Evolutionary conservation across 2,888 invertebrate genomes (phyloP).

Genomic region (Agrochola circellaris): DNA sequence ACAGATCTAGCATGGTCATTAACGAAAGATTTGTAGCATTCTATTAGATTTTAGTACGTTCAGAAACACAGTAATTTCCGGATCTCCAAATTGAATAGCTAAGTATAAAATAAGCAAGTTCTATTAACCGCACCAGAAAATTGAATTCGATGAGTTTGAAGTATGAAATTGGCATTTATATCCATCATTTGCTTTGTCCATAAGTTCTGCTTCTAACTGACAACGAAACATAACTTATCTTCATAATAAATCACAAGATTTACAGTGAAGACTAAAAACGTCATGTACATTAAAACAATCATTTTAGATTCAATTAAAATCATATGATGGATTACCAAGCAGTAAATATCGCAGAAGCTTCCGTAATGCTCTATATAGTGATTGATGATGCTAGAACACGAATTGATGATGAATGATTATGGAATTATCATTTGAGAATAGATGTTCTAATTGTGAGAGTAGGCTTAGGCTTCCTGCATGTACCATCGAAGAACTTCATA

Average conservation of each 20-base stretch:
- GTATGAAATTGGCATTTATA: slow-evolving; percentile 40
- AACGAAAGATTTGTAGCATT: not conserved
- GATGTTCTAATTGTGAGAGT: slow-evolving; percentile 42
- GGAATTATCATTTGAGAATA: slow-evolving; percentile 60
- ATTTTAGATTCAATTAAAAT: slow-evolving; percentile 78
- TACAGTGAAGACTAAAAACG: slow-evolving; percentile 19
- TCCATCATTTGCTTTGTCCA: slow-evolving; percentile 13
- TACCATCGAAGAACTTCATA: no score
- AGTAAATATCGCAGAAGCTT: slow-evolving; percentile 71
- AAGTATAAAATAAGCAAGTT: not conserved
- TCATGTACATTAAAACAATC: slow-evolving; percentile 67
- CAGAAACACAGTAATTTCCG: not conserved
- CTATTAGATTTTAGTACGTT: not conserved
- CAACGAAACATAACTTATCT: slow-evolving; percentile 18
- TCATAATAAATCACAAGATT: slow-evolving; percentile 53
- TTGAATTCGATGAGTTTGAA: slow-evolving; percentile 10
- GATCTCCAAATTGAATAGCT: not conserved
- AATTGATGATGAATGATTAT: slow-evolving; percentile 76
- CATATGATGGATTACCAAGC: slow-evolving; percentile 75
- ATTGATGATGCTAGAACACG: slow-evolving; percentile 78
- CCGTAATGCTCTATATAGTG: slow-evolving; percentile 84
- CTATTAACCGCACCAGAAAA: not conserved
- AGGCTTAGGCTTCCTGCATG: no score
- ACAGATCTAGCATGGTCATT: no score
- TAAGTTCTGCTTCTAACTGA: slow-evolving; percentile 3